These are phyloP conservation scores for Tanypteryx hageni DNA, from an alignment of 2,888 invertebrate species.

Conservation along the genomic window DNA sequence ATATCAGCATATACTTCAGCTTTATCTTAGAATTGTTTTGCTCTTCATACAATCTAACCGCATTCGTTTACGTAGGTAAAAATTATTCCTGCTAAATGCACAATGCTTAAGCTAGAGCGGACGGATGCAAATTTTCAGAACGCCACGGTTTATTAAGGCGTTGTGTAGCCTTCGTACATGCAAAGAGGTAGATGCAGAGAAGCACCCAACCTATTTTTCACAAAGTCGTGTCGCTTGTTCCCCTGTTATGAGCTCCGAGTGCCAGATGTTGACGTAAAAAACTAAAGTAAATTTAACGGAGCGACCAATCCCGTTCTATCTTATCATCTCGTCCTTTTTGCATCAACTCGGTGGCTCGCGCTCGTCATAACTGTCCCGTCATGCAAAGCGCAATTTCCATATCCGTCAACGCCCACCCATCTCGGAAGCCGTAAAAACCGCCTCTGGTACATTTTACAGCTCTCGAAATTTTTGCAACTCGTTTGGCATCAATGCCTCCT, in stretches of 20 bases:
- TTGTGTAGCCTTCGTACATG: too few species aligned
- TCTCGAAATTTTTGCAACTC: not conserved
- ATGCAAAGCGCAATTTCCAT: not conserved
- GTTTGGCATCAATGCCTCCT: too few species aligned
- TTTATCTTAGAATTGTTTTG: too few species aligned
- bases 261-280: not conserved
- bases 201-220: not conserved
- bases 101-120: too few species aligned
- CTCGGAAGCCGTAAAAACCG: not conserved
- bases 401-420: conserved; percentile 1
- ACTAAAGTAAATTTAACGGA: not conserved
- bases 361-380: not conserved
- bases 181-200: not conserved
- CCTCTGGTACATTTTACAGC: not conserved
- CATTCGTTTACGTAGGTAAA: too few species aligned
- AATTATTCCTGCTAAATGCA: too few species aligned
- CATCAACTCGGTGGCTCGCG: not conserved
- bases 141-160: too few species aligned
- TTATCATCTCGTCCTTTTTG: conserved; percentile 4
- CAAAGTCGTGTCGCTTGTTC: not conserved
- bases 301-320: conserved; percentile 23
- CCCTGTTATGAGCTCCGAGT: not conserved
- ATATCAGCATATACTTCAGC: too few species aligned
- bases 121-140: too few species aligned
- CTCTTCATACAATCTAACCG: too few species aligned